Conservation (phyloP, 2,797 vertebrate species). For the Podargus strigoides region DNA sequence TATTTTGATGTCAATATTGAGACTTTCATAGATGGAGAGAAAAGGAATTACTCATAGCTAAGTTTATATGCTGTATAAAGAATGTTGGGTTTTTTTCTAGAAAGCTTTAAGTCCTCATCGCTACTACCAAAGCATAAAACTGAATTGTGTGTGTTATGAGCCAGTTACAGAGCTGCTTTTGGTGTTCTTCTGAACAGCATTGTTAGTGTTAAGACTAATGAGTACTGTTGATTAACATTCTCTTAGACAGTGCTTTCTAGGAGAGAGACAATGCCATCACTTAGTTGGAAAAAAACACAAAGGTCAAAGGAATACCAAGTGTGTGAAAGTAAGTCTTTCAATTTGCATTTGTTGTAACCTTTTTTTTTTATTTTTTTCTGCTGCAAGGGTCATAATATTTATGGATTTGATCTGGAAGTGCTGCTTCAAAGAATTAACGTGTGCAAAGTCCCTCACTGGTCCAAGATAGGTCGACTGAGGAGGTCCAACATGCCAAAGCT, state of each 20-base stretch:
- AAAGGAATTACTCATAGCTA: background rate
- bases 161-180: constrained; percentile 60
- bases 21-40: background rate
- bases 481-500: constrained; percentile 93
- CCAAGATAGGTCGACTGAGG: constrained; percentile 93
- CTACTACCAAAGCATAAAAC: background rate
- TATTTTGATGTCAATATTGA: background rate
- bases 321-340: constrained; percentile 67
- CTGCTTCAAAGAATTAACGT: constrained; percentile 90
- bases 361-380: constrained; percentile 66
- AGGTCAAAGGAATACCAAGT: constrained; percentile 68
- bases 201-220: constrained; percentile 72
- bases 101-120: constrained; percentile 37
- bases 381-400: constrained; percentile 87
- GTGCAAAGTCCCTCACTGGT: constrained; percentile 96
- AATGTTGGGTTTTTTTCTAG: background rate
- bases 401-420: constrained; percentile 97
- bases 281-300: constrained; percentile 68
- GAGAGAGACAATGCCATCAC: constrained; percentile 72
- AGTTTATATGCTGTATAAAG: background rate
- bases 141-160: constrained; percentile 31
- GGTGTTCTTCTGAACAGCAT: constrained; percentile 61
- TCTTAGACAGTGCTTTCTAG: constrained; percentile 60
- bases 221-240: constrained; percentile 69
- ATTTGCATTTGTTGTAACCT: constrained; percentile 69